Evolutionary conservation across 2,113 vertebrate species (phyloP).

Genomic region (Myrmecobius fasciatus): DNA sequence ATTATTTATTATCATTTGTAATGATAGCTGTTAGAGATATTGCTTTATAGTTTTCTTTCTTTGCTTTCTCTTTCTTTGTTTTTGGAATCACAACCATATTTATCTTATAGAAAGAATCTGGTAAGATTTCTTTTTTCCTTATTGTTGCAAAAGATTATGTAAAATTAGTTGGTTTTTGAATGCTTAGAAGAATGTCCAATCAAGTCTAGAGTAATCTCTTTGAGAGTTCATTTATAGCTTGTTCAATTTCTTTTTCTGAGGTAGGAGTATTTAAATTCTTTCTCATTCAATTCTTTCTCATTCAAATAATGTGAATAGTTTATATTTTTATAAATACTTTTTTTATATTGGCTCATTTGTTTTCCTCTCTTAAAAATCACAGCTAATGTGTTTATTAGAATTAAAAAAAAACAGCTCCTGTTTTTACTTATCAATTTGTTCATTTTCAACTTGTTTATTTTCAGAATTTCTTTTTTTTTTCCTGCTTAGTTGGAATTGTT

Average conservation of each 20-base stretch:
- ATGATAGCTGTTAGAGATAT: background rate
- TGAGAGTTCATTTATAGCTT: background rate
- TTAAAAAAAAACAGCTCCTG: background rate
- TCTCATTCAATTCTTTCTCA: background rate
- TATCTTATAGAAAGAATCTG: background rate
- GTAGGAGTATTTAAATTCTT: background rate
- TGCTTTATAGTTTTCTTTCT: background rate
- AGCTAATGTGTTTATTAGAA: background rate
- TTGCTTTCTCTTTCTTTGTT: background rate
- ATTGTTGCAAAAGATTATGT: background rate
- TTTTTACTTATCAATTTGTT: background rate
- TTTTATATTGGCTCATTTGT: background rate
- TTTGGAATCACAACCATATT: background rate
- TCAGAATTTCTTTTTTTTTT: background rate
- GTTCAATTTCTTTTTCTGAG: background rate
- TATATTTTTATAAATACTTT: background rate
- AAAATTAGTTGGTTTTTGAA: background rate
- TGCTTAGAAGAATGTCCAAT: background rate
- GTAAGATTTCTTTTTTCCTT: background rate
- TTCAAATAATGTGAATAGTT: background rate
- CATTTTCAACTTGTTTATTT: background rate
- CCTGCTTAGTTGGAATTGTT: background rate
- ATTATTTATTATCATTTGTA: background rate
- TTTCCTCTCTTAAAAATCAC: background rate
- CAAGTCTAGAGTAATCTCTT: background rate